These are phyloP conservation scores for Mesaphorura yosii DNA, from an alignment of 1,140 invertebrate genomes.

Conservation along the genomic window DNA sequence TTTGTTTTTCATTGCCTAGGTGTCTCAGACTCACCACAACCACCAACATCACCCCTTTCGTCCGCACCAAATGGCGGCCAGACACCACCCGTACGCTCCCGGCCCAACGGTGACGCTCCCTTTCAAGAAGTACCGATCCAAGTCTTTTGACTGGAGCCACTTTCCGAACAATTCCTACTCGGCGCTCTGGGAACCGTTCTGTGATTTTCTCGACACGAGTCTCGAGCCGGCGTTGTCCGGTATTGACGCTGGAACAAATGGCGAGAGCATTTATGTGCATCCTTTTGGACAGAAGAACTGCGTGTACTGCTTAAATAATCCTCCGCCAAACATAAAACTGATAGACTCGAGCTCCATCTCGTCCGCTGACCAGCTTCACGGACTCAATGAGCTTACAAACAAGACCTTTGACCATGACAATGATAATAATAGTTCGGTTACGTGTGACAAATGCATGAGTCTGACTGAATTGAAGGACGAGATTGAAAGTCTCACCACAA, in stretches of 20 bases:
- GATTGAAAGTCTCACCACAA: slow-evolving; percentile 4
- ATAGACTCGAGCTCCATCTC: no score
- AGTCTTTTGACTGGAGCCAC: slow-evolving; percentile 23
- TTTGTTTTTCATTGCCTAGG: no score
- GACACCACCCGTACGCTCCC: neutral
- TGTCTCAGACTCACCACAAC: neutral
- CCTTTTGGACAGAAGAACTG: no score
- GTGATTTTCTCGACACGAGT: neutral
- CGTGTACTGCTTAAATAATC: no score
- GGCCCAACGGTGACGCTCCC: neutral
- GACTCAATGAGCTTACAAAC: no score
- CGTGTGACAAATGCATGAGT: slow-evolving; percentile 1
- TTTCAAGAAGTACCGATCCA: slow-evolving; percentile 17
- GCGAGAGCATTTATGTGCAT: no score
- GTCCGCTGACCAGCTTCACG: no score
- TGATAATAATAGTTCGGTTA: neutral
- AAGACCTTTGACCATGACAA: no score
- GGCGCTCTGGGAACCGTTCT: slow-evolving; percentile 17
- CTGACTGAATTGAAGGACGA: neutral
- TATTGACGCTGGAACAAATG: no score
- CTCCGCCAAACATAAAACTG: no score
- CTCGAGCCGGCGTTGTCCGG: neutral
- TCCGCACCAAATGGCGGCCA: neutral
- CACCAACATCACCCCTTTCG: slow-evolving; percentile 4
- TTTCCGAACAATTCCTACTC: slow-evolving; percentile 4